Evolutionary conservation across 1,140 invertebrate species (phyloP), one percentile per base, ranked within the genome.

Genomic region (Anagrus nilaparvatae): DNA sequence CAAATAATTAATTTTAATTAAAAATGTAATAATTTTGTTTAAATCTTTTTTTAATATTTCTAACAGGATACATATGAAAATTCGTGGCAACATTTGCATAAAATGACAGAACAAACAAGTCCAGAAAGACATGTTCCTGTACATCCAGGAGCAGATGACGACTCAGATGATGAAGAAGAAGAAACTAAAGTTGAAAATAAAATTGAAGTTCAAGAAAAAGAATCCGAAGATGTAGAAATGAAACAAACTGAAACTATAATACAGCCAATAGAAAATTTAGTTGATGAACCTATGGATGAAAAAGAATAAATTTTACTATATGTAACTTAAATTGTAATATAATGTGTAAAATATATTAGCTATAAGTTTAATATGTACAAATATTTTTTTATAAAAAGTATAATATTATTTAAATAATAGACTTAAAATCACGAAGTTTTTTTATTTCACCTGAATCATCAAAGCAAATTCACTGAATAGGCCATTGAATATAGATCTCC

Each of bases 91-190:
- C 68, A 74, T 51, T 67, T 72, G 6, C n/a, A n/a, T n/a, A n/a
- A n/a, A 73, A 71, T 5, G 55, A 54, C 1, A 60, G 61, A 49
- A 49, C 49, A 17, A 19, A 44, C 21, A 35, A 48, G 13, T 45
- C 62, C 61, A n/a, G 52, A 53, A 31, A 52, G 61, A 31, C 55
- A 56, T 31, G 54, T 77, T 44, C 69, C 72, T 3, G 67, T 70
- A 19, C 78, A 76, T 65, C 75, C 75, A 34, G 75, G 74, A 20
- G 74, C 69, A 13, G 68, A 67, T 40, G 58, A 69, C 20, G 59
- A 63, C 23, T 71, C 72, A 38, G 69, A 70, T 37, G 71, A 75
- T 39, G 68, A 67, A 39, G 71, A 72, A 27, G 64, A 44, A 21
- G 45, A 42, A 16, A 43, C 9, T 10, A 13, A 10, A 24, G 14